Conservation (phyloP, 2,113 vertebrate genomes). For the Cygnus atratus region DNA sequence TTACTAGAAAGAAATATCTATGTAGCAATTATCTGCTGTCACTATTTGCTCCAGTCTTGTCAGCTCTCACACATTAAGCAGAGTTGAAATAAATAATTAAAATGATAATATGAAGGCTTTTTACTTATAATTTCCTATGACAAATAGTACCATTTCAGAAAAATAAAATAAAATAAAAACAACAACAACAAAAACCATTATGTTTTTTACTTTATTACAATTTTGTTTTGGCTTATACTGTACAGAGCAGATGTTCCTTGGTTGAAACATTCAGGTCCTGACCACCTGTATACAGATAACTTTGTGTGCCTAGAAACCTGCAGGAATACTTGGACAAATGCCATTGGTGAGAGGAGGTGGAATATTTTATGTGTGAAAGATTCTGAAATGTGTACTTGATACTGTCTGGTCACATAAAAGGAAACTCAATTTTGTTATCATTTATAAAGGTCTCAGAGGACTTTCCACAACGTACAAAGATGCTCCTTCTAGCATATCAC, state of each 20-base stretch:
- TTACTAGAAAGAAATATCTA: not conserved
- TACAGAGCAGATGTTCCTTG: not conserved
- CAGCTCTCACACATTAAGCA: not conserved
- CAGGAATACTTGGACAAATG: not conserved
- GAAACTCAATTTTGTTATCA: not conserved
- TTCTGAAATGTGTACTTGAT: not conserved
- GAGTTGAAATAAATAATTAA: not conserved
- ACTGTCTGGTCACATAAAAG: not conserved
- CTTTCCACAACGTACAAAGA: not conserved
- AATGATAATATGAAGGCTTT: not conserved
- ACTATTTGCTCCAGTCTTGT: not conserved
- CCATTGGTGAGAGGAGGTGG: not conserved
- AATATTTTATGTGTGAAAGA: not conserved
- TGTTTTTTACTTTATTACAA: not conserved
- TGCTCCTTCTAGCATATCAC: not conserved
- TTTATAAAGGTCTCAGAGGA: accelerated
- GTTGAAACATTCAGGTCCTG: not conserved
- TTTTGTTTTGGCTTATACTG: not conserved
- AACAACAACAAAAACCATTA: no score
- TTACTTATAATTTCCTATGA: not conserved
- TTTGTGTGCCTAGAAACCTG: not conserved
- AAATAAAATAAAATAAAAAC: not conserved
- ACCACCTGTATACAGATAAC: not conserved
- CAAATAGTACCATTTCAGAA: not conserved
- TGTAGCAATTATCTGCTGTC: not conserved